Evolutionary conservation across 1,140 invertebrate genomes (phyloP), one percentile per base, ranked within the genome.

Genomic region (Lethrus apterus): DNA sequence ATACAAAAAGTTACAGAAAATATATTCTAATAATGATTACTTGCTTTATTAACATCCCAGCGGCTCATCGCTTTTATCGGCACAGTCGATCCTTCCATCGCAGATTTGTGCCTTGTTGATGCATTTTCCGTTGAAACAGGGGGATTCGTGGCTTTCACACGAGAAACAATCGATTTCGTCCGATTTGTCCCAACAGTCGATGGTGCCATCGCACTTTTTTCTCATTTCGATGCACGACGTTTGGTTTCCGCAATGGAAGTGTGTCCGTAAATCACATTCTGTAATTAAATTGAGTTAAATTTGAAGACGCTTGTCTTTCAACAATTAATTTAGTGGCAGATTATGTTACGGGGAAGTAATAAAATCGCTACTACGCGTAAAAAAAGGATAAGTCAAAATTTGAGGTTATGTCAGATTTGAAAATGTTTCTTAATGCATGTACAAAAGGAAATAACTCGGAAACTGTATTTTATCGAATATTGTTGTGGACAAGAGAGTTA

Each of bases 41-140:
- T n/a, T n/a, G n/a, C n/a, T n/a, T n/a, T n/a, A n/a, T n/a, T n/a
- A n/a, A n/a, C n/a, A n/a, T n/a, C n/a, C n/a, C n/a, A n/a, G n/a
- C n/a, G n/a, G n/a, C 70, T 89, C 86, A 66, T 89, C 86, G 11
- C 79, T 81, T 60, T 79, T 75, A 59, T 89, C 83, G 50, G 78
- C 84, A 65, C 86, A 90, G 61, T 89, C 83, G 55, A 84, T 76
- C 17, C 76, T 69, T 18, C 86, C 84, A 61, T 89, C 83, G n/a
- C 82, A 84, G 58, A 80, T 78, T 26, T 70, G 69, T 30, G 67
- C 62, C 47, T 70, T 68, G 10, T 68, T 60, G 54, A 84, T 74
- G 60, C 81, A 83, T n/a, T 26, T 26, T 17, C 79, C 78, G 58
- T 74, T 72, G 41, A 63, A 69, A 60, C 80, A 84, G 14, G 69